Evolutionary conservation across 2,113 vertebrate species (phyloP).

Genomic region (Drymodes brunneopygia): DNA sequence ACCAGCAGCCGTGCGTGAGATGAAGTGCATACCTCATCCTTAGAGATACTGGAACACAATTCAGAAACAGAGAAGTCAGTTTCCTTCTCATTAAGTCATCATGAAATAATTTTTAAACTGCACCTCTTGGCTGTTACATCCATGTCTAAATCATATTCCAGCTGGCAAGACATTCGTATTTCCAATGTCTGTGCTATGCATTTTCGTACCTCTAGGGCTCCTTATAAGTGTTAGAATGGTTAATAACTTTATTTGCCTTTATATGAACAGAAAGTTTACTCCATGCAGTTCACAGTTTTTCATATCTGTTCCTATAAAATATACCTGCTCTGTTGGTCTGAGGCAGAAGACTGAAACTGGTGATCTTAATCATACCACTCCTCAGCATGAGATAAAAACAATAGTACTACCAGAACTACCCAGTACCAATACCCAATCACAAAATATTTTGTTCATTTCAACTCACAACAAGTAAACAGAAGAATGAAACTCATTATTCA

Average conservation of each 20-base stretch:
- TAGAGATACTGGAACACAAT: not conserved
- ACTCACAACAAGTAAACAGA: not conserved
- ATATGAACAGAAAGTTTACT: not conserved
- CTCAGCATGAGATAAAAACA: not conserved
- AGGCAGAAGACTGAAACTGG: not conserved
- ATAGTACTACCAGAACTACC: not conserved
- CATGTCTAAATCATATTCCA: not conserved
- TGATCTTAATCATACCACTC: not conserved
- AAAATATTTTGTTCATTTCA: not conserved
- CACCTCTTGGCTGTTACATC: not conserved
- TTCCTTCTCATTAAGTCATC: not conserved
- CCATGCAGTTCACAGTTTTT: not conserved
- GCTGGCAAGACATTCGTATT: not conserved
- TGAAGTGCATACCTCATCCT: not conserved
- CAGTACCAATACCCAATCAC: not conserved
- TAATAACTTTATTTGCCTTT: not conserved
- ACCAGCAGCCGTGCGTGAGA: not conserved
- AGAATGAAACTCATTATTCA: not conserved
- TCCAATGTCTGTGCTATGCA: not conserved
- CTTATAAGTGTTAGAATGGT: not conserved
- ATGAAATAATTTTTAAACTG: not conserved
- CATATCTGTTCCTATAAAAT: not conserved
- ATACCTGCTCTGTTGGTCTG: not conserved
- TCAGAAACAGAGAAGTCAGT: not conserved
- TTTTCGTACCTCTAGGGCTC: not conserved